Base-by-base conservation (phyloP, 2,797 vertebrate species). In the Hafferia zeledoni region DNA sequence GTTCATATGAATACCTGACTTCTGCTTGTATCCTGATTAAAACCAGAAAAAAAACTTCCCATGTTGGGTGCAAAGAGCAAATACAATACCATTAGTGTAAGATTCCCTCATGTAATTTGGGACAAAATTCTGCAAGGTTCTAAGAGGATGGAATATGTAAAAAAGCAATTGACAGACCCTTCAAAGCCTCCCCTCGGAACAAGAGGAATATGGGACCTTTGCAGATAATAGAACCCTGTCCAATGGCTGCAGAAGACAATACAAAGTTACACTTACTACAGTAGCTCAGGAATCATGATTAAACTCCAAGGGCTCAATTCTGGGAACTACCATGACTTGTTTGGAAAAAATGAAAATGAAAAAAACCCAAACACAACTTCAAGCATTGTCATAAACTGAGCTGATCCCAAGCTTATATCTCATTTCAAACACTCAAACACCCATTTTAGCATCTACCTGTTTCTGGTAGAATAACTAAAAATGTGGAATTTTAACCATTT, bases 21-120 rank as follows among this genome's bases (percentile, higher is more conserved):
- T 89, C 43, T 60, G 9, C 23, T 71, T 33, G 6, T 35, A 60
- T 49, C n/a, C 23, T 64, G 17, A 57, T 6, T 37, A 53, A 92
- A 83, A 71, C 0, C 3, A 47, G 0, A 8, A 27, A 25, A 43
- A 55, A 37, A 4, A 5, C 46, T 78, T 25, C 52, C 52, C 3
- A 13, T n/a, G 37, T 16, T 50, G 35, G 8, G 30, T 69, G 53
- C 10, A 61, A 80, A 47, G 8, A 82, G 6, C 11, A 50, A 79
- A 79, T 39, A 69, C 3, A 71, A 63, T 2, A 55, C 8, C 25
- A 65, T 35, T 47, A 70, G 41, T 0, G 1, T 13, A 30, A 37
- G 18, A 7, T 10, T 31, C 44, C n/a, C 27, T 57, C 39, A 14
- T 28, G 10, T 25, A 74, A 37, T 35, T 77, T 81, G 41, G 61